Evolutionary conservation across 2,888 invertebrate species (phyloP).

Genomic region (Drosophila falleni): DNA sequence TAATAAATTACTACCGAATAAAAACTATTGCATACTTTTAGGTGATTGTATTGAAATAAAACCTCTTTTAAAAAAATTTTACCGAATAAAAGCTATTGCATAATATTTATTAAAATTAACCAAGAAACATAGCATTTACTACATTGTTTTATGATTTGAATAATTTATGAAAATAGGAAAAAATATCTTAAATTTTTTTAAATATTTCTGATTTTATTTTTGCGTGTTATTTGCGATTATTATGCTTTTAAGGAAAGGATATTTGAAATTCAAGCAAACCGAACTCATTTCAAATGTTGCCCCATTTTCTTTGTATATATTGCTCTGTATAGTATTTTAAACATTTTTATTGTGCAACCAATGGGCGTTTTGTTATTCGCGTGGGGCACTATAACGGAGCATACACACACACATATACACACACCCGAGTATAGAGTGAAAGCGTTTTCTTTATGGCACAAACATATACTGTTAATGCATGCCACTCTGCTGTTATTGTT

Average conservation of each 20-base stretch:
- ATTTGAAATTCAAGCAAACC: slow-evolving; percentile 9
- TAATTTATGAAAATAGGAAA: too few species aligned
- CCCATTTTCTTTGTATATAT: slow-evolving; percentile 33
- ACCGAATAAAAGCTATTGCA: too few species aligned
- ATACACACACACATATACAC: slow-evolving; percentile 25
- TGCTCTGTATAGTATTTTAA: slow-evolving; percentile 68
- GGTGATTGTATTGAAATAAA: too few species aligned
- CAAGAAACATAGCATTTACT: neutral
- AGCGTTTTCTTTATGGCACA: slow-evolving; percentile 63
- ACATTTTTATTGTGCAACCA: slow-evolving; percentile 74
- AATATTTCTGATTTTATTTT: neutral
- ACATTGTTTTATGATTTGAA: neutral
- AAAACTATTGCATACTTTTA: too few species aligned
- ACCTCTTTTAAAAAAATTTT: too few species aligned
- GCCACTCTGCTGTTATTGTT: slow-evolving; percentile 46
- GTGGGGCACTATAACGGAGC: slow-evolving; percentile 47
- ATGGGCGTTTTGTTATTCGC: slow-evolving; percentile 74
- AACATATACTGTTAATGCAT: slow-evolving; percentile 75
- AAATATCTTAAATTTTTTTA: neutral
- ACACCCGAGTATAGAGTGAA: slow-evolving; percentile 6
- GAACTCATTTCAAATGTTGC: slow-evolving; percentile 24
- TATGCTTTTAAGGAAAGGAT: neutral
- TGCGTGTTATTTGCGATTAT: neutral
- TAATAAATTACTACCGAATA: too few species aligned
- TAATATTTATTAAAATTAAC: too few species aligned